Conservation (phyloP, 1,140 invertebrate genomes). For the Triops cancriformis region DNA sequence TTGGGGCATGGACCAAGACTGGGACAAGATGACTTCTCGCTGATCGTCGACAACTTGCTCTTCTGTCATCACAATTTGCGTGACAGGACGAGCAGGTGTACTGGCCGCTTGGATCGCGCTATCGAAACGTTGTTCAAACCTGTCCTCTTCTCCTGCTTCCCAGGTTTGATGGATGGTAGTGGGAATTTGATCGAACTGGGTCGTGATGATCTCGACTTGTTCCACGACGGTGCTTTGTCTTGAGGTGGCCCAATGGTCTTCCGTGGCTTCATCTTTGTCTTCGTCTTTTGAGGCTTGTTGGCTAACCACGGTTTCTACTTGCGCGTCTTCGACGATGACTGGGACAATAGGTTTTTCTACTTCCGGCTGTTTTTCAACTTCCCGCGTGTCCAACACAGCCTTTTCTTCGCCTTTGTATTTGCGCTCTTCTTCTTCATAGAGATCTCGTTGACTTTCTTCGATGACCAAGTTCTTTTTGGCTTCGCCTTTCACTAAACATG, state of each 20-base stretch:
- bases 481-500: neutral
- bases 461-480: neutral
- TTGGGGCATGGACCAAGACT: conserved; percentile 21
- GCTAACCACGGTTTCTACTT: neutral
- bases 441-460: neutral
- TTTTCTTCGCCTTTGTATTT: conserved; percentile 26
- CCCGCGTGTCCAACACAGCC: conserved; percentile 21
- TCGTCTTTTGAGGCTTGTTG: neutral
- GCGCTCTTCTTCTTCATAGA: neutral
- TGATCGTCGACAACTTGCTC: conserved; percentile 24
- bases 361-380: conserved; percentile 22
- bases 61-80: conserved; percentile 35
- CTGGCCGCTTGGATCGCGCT: neutral
- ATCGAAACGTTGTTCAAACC: neutral
- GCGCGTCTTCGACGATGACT: neutral
- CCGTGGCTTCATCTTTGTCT: conserved; percentile 2
- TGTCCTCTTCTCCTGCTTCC: conserved; percentile 25
- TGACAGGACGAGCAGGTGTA: neutral
- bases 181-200: conserved; percentile 16
- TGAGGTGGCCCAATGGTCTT: conserved; percentile 19
- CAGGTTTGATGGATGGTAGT: neutral
- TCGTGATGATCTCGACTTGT: conserved; percentile 19
- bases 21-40: conserved; percentile 11
- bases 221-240: conserved; percentile 23
- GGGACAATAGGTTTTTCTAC: conserved; percentile 17